These are phyloP conservation scores for Antennarius striatus DNA, from an alignment of 2,113 vertebrate genomes.

Conservation along the genomic window DNA sequence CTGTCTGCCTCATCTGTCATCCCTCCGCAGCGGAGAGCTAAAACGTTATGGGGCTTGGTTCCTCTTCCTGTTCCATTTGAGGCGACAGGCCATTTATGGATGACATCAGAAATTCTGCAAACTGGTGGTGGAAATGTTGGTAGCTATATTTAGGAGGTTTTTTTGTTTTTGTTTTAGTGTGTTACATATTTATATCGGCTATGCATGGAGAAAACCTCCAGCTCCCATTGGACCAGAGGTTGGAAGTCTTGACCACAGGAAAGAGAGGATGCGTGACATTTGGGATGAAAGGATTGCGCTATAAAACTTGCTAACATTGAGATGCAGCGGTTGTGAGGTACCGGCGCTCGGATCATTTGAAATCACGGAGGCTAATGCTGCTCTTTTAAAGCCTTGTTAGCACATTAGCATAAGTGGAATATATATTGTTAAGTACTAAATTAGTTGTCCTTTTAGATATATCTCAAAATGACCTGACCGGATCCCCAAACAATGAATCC, in stretches of 20 bases:
- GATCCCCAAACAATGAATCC: too few species aligned
- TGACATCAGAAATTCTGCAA: conserved; percentile 31
- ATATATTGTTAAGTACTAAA: too few species aligned
- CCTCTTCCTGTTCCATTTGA: conserved; percentile 28
- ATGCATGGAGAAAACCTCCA: background rate
- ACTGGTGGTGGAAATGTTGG: background rate
- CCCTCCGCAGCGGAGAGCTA: conserved; percentile 29
- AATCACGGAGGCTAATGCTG: background rate
- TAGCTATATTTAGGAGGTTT: background rate
- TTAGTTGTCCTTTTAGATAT: too few species aligned
- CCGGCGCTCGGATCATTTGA: background rate
- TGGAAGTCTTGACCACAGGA: background rate
- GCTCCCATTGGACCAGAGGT: background rate
- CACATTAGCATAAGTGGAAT: too few species aligned
- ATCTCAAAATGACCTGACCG: too few species aligned
- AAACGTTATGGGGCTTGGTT: conserved; percentile 21
- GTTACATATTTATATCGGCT: background rate
- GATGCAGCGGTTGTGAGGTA: background rate
- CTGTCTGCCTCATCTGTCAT: conserved; percentile 50
- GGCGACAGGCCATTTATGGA: conserved; percentile 12
- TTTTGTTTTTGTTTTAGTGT: background rate
- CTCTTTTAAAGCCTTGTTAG: too few species aligned
- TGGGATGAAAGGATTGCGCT: background rate
- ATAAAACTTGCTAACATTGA: background rate
- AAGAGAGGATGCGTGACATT: background rate